Evolutionary conservation across 1,140 invertebrate genomes (phyloP).

Genomic region (Carposina sasakii): DNA sequence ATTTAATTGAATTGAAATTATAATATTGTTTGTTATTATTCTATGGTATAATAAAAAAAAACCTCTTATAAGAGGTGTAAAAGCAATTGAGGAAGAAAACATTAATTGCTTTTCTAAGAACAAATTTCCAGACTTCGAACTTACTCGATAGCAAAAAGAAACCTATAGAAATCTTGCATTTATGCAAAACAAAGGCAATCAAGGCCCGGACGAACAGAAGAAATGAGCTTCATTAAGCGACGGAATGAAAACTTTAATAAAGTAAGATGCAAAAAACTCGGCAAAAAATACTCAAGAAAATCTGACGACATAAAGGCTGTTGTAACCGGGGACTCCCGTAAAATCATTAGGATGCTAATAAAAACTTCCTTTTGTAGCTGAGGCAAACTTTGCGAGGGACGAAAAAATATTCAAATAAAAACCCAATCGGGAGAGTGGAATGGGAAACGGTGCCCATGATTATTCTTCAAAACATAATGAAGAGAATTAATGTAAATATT

Average conservation of each 20-base stretch:
- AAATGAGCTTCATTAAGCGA: slow-evolving; percentile 72
- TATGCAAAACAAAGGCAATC: slow-evolving; percentile 73
- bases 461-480: slow-evolving; percentile 75
- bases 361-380: slow-evolving; percentile 72
- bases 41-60: too few relatives aligned
- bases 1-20: too few relatives aligned
- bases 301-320: slow-evolving; percentile 72
- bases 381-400: slow-evolving; percentile 57
- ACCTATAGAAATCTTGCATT: slow-evolving; percentile 71
- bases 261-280: slow-evolving; percentile 71
- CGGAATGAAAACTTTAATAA: slow-evolving; percentile 73
- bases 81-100: slow-evolving; percentile 35
- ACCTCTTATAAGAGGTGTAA: too few relatives aligned
- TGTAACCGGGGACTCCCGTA: slow-evolving; percentile 71
- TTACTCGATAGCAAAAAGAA: slow-evolving; percentile 59
- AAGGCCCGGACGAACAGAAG: slow-evolving; percentile 69
- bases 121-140: slow-evolving; percentile 59
- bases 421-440: slow-evolving; percentile 67
- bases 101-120: slow-evolving; percentile 54
- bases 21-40: too few relatives aligned
- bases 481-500: slow-evolving; percentile 75
- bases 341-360: slow-evolving; percentile 76
- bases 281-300: slow-evolving; percentile 71
- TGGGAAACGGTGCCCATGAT: slow-evolving; percentile 67
- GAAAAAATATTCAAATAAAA: slow-evolving; percentile 74